phyloP scores from a whole-genome alignment of 2,888 invertebrate genomes.

The Trachelus troglodyta region DNA sequence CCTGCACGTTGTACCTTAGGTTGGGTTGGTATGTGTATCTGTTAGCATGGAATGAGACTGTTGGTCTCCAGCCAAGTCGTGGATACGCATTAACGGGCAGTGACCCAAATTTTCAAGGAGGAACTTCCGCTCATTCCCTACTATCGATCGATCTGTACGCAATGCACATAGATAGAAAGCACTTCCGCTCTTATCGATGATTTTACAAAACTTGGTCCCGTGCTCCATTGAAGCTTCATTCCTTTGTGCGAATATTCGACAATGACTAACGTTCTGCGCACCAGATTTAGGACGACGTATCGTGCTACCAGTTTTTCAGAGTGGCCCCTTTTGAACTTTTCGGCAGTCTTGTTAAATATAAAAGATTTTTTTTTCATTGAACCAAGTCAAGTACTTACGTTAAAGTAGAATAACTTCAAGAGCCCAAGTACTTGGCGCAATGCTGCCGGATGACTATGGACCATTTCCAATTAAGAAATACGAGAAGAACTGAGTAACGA shows the following conservation, averaged over 20 bases:
- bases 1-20: neutral
- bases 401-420: neutral
- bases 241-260: neutral
- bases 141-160: neutral
- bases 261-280: neutral
- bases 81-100: conserved; percentile 35
- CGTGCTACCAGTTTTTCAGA: neutral
- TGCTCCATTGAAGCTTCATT: neutral
- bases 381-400: neutral
- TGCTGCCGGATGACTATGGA: neutral
- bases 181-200: neutral
- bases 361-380: neutral
- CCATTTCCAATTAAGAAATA: neutral
- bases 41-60: conserved; percentile 22
- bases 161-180: neutral
- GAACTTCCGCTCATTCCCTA: conserved; percentile 29
- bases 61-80: conserved; percentile 47
- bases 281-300: neutral
- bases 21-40: neutral
- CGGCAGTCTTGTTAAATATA: neutral
- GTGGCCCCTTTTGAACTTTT: neutral
- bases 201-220: neutral
- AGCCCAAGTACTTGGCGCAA: neutral
- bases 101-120: conserved; percentile 38
- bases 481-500: neutral